Base-by-base conservation (phyloP, 2,113 vertebrate genomes). In the Ailuropoda melanoleuca region DNA sequence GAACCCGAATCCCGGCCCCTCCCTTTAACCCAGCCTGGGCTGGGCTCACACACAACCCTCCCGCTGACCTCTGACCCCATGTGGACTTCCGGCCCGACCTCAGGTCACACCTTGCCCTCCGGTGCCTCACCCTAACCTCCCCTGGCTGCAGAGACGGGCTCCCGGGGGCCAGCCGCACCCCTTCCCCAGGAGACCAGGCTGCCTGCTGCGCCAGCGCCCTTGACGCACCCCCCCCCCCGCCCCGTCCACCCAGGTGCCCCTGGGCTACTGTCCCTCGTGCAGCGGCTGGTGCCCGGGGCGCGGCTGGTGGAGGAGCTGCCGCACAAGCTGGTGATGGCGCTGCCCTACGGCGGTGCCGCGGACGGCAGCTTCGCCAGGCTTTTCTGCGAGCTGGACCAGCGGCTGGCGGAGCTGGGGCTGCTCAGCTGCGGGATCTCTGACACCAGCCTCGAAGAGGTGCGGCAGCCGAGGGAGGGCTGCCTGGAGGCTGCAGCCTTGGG, bases 401-500 rank as follows among this genome's bases (percentile, higher is more conserved):
- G 17, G 31, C 98, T 99, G 93, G 81, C 24, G 0, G 99, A 99
- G 1, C 97, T 99, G 90, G 99, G 99, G 56, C 95, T 99, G 80
- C 97, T 98, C 29, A 98, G 99, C 98, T 99, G 99, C 0, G 99
- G 99, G 53, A 98, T 99, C 94, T 99, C 99, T 0, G 99, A 99
- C 98, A 99, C 99, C 98, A 99, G 99, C 17, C 98, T 99, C 53
- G 99, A 99, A 96, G 99, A 99, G 99, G 99, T 99, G 84, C 4
- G 8, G 5, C 18, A 26, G 26, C 55, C 21, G 24, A 24, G 64
- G 72, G 31, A 15, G 46, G 31, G 18, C 68, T 81, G 8, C 85
- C 58, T 21, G 75, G 95, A 56, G 74, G 34, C 56, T 56, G 77
- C 19, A 11, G 75, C 8, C 2, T 50, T 75, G 34, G 60, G 43